phyloP scores from a whole-genome alignment of 2,888 invertebrate species.

The Apotomis betuletana region DNA sequence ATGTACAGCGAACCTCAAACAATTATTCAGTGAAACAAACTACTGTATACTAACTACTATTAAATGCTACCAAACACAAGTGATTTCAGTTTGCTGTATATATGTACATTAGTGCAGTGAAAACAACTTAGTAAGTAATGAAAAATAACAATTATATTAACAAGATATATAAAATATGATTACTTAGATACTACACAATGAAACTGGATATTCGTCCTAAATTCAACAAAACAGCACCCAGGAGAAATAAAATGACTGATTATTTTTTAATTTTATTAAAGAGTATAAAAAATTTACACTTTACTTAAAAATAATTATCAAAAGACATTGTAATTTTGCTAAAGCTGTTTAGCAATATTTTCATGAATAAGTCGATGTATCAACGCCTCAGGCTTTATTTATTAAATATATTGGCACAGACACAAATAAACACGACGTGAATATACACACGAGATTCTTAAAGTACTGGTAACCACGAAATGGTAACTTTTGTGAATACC shows the following conservation, averaged over 20 bases:
- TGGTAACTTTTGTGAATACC: slow-evolving; percentile 61
- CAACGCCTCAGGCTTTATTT: slow-evolving; percentile 44
- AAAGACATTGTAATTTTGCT: slow-evolving; percentile 57
- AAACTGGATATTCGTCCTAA: too few species aligned
- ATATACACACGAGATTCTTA: slow-evolving; percentile 52
- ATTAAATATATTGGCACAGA: slow-evolving; percentile 57
- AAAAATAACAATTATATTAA: background rate
- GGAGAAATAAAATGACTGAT: slow-evolving; percentile 58
- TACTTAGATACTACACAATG: background rate
- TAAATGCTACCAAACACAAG: slow-evolving; percentile 15
- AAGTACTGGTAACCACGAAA: slow-evolving; percentile 62
- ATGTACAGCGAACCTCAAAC: slow-evolving; percentile 17
- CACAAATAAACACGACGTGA: slow-evolving; percentile 43
- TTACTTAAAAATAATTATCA: slow-evolving; percentile 64
- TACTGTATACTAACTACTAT: background rate
- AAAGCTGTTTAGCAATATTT: slow-evolving; percentile 47
- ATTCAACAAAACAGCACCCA: background rate
- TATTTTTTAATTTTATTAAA: slow-evolving; percentile 76
- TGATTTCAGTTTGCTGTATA: slow-evolving; percentile 10
- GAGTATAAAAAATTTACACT: slow-evolving; percentile 78
- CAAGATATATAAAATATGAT: background rate
- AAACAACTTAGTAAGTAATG: background rate
- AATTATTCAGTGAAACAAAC: slow-evolving; percentile 5
- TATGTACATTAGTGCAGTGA: slow-evolving; percentile 26
- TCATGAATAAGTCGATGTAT: slow-evolving; percentile 44